A percentile compares a stretch with the other conserved stretches of the same genome.
Conservation (phyloP, 2,113 vertebrate genomes). For the Brienomyrus longianalis region DNA sequence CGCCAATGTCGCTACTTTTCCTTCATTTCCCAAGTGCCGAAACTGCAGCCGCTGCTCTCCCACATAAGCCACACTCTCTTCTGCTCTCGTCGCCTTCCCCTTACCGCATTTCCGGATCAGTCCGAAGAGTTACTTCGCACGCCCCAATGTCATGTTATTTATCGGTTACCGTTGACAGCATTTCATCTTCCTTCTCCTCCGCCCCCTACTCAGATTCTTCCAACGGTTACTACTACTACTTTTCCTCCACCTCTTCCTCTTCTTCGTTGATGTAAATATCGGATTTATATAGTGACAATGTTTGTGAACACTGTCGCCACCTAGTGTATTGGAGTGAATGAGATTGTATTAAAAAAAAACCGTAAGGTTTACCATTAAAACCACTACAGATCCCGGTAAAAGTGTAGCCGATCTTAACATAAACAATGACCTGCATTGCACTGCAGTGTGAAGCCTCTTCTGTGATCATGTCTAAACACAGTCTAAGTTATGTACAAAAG, state of each 20-base stretch:
- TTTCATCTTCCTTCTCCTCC: not conserved
- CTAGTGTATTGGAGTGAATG: not conserved
- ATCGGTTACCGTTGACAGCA: not conserved
- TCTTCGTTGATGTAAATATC: not conserved
- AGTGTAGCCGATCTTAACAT: not conserved
- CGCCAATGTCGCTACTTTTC: not conserved
- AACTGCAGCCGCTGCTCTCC: not conserved
- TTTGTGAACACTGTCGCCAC: not conserved
- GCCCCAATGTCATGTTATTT: not conserved
- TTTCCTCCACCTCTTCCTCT: not conserved
- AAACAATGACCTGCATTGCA: not conserved
- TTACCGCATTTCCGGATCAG: not conserved
- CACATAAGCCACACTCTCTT: not conserved
- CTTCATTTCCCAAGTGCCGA: not conserved
- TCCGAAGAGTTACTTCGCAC: not conserved
- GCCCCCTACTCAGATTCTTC: not conserved
- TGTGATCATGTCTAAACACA: not conserved
- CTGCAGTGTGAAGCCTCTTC: not conserved
- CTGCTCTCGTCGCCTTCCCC: not conserved
- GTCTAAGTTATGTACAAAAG: not conserved
- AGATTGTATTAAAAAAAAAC: not conserved
- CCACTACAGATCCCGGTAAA: not conserved
- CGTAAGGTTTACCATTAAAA: not conserved
- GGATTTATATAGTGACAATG: not conserved
- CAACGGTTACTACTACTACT: not conserved